These are phyloP conservation scores for Centroberyx gerrardi DNA, from an alignment of 2,797 vertebrate genomes.

Conservation along the genomic window DNA sequence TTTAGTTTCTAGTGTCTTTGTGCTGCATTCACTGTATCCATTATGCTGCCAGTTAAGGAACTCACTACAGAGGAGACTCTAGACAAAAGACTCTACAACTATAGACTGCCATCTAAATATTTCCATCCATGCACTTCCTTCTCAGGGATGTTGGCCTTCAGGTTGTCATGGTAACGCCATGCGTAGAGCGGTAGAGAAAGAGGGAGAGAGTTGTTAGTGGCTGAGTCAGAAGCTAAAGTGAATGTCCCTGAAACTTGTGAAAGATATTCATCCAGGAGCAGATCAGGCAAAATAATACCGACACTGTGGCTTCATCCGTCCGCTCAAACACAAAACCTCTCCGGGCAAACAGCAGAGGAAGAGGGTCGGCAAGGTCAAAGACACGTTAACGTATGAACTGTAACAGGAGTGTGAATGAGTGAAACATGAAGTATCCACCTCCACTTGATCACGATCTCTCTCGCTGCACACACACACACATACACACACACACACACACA, in stretches of 20 bases:
- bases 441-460: conserved; percentile 48
- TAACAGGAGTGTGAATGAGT: conserved; percentile 21
- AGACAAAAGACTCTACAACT: conserved; percentile 38
- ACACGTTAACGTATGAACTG: conserved; percentile 13
- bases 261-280: conserved; percentile 72
- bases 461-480: background rate
- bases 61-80: conserved; percentile 30
- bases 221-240: conserved; percentile 75
- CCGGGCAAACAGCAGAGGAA: conserved; percentile 58
- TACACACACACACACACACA: background rate
- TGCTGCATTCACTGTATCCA: conserved; percentile 22
- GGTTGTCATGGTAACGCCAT: conserved; percentile 79
- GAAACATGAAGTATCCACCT: conserved; percentile 54
- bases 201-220: conserved; percentile 42
- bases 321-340: conserved; percentile 66
- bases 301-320: conserved; percentile 21
- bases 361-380: conserved; percentile 59
- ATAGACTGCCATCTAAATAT: conserved; percentile 34
- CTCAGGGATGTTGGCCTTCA: conserved; percentile 74
- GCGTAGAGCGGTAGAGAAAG: conserved; percentile 36
- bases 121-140: conserved; percentile 53
- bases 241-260: conserved; percentile 84
- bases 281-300: conserved; percentile 59
- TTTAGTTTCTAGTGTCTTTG: background rate
- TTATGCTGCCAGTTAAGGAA: conserved; percentile 8